Percentiles rank a stretch among this genome's conserved stretches.
Evolutionary conservation across 1,140 invertebrate genomes (phyloP).

Genomic region (Pteromalus puparum): DNA sequence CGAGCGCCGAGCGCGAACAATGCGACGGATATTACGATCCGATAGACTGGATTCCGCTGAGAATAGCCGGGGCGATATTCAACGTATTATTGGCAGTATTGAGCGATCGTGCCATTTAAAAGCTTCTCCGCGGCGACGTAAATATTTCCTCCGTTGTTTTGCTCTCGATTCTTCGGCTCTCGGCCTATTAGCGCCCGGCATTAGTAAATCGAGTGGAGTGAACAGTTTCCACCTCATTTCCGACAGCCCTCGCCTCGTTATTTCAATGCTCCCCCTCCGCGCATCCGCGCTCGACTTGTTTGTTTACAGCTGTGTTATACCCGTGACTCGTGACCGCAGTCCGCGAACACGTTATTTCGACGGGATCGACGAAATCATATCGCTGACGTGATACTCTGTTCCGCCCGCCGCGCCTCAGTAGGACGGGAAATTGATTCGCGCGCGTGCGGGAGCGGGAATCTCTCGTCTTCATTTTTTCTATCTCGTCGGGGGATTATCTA

Average conservation of each 20-base stretch:
- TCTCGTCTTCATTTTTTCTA: background rate
- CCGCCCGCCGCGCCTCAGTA: too few species aligned
- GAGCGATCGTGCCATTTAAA: too few species aligned
- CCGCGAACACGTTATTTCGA: too few species aligned
- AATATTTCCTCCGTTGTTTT: background rate
- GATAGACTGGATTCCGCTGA: too few species aligned
- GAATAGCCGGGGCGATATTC: too few species aligned
- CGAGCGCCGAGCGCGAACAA: background rate
- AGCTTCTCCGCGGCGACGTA: too few species aligned
- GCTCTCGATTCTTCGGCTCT: background rate
- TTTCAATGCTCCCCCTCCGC: background rate
- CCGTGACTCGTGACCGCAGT: too few species aligned
- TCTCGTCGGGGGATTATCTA: background rate
- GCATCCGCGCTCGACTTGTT: background rate
- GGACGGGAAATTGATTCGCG: conserved; percentile 34
- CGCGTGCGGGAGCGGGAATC: background rate
- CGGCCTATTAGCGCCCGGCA: background rate
- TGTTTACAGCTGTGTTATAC: background rate
- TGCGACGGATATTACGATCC: background rate
- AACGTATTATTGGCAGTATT: too few species aligned
- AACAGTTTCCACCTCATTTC: conserved; percentile 26
- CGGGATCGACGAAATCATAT: too few species aligned
- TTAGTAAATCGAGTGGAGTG: conserved; percentile 6
- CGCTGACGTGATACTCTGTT: too few species aligned
- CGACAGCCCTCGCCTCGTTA: background rate